A percentile compares a stretch with the other conserved stretches of the same genome.
Conservation (phyloP, 2,888 invertebrate species). For the Griposia aprilina region DNA sequence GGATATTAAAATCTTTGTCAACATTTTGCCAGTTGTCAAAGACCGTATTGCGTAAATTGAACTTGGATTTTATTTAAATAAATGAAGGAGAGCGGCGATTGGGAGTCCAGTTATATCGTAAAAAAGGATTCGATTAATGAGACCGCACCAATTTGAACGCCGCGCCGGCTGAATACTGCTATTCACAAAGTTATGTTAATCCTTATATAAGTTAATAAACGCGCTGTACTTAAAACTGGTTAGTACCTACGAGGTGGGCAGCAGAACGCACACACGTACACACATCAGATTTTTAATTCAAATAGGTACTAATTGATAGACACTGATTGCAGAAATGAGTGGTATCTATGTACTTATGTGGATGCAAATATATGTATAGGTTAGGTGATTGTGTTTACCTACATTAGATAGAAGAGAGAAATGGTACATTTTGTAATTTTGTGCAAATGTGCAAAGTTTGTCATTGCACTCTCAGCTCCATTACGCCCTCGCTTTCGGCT, state of each 20-base stretch:
- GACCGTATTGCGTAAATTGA: background rate
- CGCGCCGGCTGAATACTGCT: slow-evolving; percentile 23
- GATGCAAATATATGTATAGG: slow-evolving; percentile 43
- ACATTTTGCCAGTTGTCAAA: slow-evolving; percentile 11
- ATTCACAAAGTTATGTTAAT: slow-evolving; percentile 5
- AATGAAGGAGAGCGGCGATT: slow-evolving; percentile 19
- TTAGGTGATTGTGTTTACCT: slow-evolving; percentile 15
- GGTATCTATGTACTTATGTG: slow-evolving; percentile 18
- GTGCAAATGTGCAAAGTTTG: background rate
- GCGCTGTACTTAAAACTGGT: slow-evolving; percentile 22
- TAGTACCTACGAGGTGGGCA: slow-evolving; percentile 1
- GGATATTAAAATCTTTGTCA: slow-evolving; percentile 27
- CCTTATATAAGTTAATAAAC: slow-evolving; percentile 32
- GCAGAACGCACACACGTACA: background rate
- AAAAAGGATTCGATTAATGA: slow-evolving; percentile 17
- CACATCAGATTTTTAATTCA: background rate
- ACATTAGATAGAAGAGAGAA: background rate
- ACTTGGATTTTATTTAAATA: slow-evolving; percentile 11
- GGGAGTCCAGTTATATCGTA: background rate
- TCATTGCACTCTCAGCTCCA: background rate
- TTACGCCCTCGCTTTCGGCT: background rate
- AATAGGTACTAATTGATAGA: slow-evolving; percentile 14
- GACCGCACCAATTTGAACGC: slow-evolving; percentile 9
- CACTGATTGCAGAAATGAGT: slow-evolving; percentile 33
- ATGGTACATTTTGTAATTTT: background rate